Percentiles rank a stretch among this genome's conserved stretches.
These are phyloP conservation scores for Chymomyza caudatula DNA, from an alignment of 2,888 invertebrate genomes.

Conservation along the genomic window DNA sequence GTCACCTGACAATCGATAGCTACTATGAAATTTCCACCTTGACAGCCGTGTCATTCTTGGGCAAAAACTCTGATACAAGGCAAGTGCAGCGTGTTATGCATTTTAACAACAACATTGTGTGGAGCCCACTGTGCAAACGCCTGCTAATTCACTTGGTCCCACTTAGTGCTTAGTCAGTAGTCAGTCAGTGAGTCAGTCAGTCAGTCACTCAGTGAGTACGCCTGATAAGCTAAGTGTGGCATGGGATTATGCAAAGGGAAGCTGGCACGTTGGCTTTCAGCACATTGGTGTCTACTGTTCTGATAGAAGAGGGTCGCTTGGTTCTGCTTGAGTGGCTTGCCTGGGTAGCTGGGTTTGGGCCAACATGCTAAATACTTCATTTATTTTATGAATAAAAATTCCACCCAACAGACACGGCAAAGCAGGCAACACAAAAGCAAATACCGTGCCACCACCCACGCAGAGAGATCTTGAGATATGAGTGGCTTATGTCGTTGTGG, in stretches of 20 bases:
- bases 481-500: slow-evolving; percentile 15
- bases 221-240: background rate
- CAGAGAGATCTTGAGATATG: slow-evolving; percentile 15
- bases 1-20: background rate
- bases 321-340: slow-evolving; percentile 22
- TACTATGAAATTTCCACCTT: background rate
- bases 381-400: slow-evolving; percentile 69
- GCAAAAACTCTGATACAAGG: background rate
- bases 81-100: background rate
- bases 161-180: too few species aligned
- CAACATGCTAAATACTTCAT: slow-evolving; percentile 66
- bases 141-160: background rate
- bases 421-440: background rate
- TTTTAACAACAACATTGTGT: background rate
- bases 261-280: slow-evolving; percentile 17
- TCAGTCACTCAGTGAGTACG: slow-evolving; percentile 14
- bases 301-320: background rate
- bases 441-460: background rate
- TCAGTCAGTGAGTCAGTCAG: slow-evolving; percentile 11
- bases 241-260: background rate
- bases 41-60: background rate
- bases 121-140: background rate
- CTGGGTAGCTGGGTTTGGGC: slow-evolving; percentile 9
- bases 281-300: background rate
- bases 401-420: slow-evolving; percentile 32